Conservation (phyloP, 2,888 invertebrate genomes). For the Andrena bicolor region DNA sequence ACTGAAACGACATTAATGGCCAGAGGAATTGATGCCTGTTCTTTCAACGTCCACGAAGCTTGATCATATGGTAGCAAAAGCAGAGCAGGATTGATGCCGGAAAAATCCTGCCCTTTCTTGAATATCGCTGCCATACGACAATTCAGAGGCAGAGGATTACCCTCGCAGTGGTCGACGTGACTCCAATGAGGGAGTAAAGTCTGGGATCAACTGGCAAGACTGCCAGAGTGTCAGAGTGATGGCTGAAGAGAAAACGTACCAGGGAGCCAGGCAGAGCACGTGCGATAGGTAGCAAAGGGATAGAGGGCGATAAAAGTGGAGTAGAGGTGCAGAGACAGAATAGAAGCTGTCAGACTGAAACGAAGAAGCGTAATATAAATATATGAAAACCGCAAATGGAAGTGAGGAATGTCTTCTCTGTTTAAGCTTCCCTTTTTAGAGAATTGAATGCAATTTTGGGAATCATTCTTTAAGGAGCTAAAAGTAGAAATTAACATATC, state of each 20-base stretch:
- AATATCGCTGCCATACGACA: neutral
- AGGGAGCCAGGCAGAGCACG: neutral
- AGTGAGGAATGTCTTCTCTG: neutral
- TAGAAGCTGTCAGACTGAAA: neutral
- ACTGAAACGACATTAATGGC: no score
- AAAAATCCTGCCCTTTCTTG: neutral
- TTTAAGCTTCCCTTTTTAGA: neutral
- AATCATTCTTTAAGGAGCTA: no score
- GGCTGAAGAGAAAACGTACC: neutral
- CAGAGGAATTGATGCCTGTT: no score
- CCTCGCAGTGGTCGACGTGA: constrained; percentile 12
- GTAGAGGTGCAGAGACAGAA: neutral
- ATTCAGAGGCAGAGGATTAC: constrained; percentile 13
- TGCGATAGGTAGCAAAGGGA: neutral
- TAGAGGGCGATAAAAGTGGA: no score
- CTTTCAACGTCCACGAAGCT: no score
- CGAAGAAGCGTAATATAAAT: constrained; percentile 5
- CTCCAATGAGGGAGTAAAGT: constrained; percentile 22
- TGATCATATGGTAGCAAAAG: no score
- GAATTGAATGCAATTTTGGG: no score
- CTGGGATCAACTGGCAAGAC: constrained; percentile 11
- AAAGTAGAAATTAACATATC: no score
- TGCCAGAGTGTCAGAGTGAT: neutral
- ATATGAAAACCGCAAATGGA: neutral
- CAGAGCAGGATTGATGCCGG: neutral